These are phyloP conservation scores for Chelonia mydas DNA, from an alignment of 2,797 vertebrate genomes.

Conservation along the genomic window DNA sequence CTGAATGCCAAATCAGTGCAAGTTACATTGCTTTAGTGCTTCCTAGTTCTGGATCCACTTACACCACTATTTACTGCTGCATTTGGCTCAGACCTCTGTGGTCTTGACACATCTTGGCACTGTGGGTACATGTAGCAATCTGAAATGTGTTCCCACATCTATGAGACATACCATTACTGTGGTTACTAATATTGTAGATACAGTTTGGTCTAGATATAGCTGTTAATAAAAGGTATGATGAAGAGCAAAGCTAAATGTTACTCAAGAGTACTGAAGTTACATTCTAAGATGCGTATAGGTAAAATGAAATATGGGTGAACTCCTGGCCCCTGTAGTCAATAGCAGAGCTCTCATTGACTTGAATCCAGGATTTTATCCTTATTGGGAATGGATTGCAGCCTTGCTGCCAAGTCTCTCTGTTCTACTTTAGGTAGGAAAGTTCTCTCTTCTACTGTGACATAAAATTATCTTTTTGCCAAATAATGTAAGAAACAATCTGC, in stretches of 20 bases:
- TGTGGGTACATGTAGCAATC: not conserved
- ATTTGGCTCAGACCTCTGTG: not conserved
- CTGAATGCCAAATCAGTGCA: not conserved
- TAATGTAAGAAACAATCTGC: not conserved
- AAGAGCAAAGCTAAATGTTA: not conserved
- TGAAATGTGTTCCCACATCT: not conserved
- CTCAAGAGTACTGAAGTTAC: not conserved
- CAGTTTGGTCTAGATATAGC: not conserved
- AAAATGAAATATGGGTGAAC: not conserved
- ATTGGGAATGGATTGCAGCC: not conserved
- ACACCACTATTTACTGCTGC: not conserved
- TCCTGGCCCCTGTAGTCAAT: not conserved
- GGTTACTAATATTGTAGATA: not conserved
- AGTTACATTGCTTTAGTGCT: not conserved
- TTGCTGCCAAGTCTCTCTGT: not conserved
- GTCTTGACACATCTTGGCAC: not conserved
- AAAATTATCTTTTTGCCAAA: too few relatives aligned
- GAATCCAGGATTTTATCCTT: not conserved
- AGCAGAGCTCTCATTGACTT: not conserved
- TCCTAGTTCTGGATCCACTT: not conserved
- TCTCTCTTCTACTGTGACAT: not conserved
- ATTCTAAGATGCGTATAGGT: not conserved
- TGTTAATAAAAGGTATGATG: not conserved
- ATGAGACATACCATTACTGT: not conserved
- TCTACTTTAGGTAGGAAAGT: not conserved